phyloP scores from a whole-genome alignment of 53 echinoderm and acorn worm genomes.

The Antedon mediterranea region DNA sequence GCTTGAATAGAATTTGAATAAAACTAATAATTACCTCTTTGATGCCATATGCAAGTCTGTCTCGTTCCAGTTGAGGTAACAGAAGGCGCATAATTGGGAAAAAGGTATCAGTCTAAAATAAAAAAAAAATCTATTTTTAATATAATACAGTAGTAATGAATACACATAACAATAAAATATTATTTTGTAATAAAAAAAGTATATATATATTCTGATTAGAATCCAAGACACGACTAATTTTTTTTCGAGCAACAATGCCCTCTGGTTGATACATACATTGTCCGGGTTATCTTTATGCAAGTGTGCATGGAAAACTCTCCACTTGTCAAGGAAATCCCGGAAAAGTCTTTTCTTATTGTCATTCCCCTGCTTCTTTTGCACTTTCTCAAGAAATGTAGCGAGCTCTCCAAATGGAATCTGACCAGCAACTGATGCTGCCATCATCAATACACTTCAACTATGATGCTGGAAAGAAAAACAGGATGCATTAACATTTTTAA shows the following conservation, averaged over 20 bases:
- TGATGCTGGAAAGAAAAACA: too few relatives aligned
- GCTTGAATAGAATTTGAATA: background rate
- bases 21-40: constrained; percentile 80
- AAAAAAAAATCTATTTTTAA: constrained; percentile 2
- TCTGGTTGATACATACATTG: constrained; percentile 25
- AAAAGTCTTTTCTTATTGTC: constrained; percentile 75
- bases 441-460: background rate
- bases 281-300: constrained; percentile 42
- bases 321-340: constrained; percentile 72
- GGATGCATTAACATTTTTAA: too few relatives aligned
- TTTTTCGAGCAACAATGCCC: too few relatives aligned
- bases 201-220: constrained; percentile 4
- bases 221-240: too few relatives aligned
- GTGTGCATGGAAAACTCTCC: constrained; percentile 49
- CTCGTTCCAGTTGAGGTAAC: constrained; percentile 83
- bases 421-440: constrained; percentile 34
- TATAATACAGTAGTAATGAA: background rate
- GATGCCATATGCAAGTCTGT: constrained; percentile 92
- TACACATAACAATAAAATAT: background rate
- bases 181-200: too few relatives aligned
- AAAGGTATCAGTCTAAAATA: constrained; percentile 56
- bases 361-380: constrained; percentile 68
- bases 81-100: constrained; percentile 83
- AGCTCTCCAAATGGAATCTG: constrained; percentile 70
- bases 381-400: constrained; percentile 71